Evolutionary conservation across 2,113 vertebrate genomes (phyloP).

Genomic region (Passerina amoena): DNA sequence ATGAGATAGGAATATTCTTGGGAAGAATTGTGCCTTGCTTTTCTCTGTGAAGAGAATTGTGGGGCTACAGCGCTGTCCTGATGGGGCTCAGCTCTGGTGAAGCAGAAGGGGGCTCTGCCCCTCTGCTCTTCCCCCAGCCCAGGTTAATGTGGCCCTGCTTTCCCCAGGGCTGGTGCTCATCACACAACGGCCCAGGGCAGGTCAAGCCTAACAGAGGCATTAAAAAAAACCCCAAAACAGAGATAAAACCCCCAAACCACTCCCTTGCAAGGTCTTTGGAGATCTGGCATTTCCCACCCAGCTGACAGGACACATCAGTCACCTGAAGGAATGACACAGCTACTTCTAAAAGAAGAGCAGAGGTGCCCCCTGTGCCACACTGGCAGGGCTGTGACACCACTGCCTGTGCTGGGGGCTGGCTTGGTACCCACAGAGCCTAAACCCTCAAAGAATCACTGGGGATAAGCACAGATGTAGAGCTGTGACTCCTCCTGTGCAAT

Average conservation of each 20-base stretch:
- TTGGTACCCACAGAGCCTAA: background rate
- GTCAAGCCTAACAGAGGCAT: background rate
- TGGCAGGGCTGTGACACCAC: background rate
- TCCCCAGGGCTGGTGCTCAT: background rate
- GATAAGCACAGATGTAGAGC: background rate
- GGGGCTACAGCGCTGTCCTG: background rate
- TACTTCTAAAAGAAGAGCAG: background rate
- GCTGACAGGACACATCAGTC: background rate
- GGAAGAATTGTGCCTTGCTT: too few relatives aligned
- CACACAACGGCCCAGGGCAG: background rate
- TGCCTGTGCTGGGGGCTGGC: background rate
- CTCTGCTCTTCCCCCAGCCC: background rate
- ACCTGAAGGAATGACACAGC: background rate
- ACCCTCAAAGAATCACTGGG: background rate
- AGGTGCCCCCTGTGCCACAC: accelerated
- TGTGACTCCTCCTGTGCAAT: background rate
- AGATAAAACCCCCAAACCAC: background rate
- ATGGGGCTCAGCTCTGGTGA: background rate
- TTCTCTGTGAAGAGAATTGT: too few relatives aligned
- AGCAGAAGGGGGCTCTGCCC: background rate
- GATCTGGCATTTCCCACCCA: background rate
- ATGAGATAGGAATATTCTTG: too few relatives aligned
- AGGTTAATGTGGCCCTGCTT: accelerated
- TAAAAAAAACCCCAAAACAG: background rate
- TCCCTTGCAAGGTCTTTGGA: background rate